A percentile compares a stretch with the other conserved stretches of the same genome.
These are phyloP conservation scores for Ammodramus savannarum DNA, from an alignment of 2,113 vertebrate species.

Conservation along the genomic window DNA sequence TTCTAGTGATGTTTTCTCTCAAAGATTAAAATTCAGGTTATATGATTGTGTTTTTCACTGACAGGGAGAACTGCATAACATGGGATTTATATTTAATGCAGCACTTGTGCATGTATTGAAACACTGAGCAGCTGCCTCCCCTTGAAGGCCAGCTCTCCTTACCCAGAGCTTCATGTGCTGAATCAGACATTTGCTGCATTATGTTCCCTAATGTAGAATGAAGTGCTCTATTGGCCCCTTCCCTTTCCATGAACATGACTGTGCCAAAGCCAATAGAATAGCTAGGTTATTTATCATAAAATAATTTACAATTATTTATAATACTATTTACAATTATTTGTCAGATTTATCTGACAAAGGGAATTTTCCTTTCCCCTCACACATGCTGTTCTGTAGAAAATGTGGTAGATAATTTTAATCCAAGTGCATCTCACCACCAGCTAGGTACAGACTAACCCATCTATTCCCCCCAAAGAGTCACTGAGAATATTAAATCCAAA, in stretches of 20 bases:
- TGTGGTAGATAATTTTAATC: background rate
- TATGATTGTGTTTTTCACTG: background rate
- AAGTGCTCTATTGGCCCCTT: background rate
- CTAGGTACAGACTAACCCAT: background rate
- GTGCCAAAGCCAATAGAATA: background rate
- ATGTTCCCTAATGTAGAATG: background rate
- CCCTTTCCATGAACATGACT: background rate
- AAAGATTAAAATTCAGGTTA: background rate
- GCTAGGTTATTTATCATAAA: background rate
- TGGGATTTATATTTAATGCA: background rate
- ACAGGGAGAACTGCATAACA: background rate
- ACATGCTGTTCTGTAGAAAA: background rate
- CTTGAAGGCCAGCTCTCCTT: background rate
- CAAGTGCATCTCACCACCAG: background rate
- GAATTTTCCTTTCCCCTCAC: background rate
- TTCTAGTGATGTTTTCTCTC: background rate
- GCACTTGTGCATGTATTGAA: background rate
- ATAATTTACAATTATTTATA: background rate
- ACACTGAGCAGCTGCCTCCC: background rate
- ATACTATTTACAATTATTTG: background rate
- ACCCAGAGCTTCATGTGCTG: background rate
- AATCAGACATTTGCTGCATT: background rate
- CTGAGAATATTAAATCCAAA: background rate
- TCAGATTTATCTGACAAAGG: background rate
- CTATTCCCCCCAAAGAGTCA: background rate